Evolutionary conservation across 2,113 vertebrate species (phyloP), one percentile per base, ranked within the genome.

Genomic region (Anhinga rufa): DNA sequence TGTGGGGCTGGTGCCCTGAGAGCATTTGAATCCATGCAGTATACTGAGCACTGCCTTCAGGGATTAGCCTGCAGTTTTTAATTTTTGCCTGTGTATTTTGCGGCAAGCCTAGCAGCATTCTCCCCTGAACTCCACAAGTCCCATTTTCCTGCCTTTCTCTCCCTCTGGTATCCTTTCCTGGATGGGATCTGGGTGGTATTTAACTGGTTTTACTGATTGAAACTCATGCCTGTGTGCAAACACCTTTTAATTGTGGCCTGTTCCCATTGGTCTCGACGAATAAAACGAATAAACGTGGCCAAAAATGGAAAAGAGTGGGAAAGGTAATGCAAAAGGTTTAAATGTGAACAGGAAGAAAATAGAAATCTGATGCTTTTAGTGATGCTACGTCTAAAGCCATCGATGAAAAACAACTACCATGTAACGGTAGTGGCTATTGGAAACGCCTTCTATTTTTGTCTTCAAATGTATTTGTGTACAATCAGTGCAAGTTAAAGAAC

Each of bases 121-220:
- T 94, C 86, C 91, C 93, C 71, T 95, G 95, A 92, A 92, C 90
- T 93, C 76, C 42, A 64, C 72, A 75, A 96, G 96, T 95, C 95
- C 92, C 92, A 70, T 95, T 92, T 88, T 95, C 78, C 77, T 89
- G 66, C 91, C 75, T 89, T 81, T 65, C 40, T 57, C 14, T 96
- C 94, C 90, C 96, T 94, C 70, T 24, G 54, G 94, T 91, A 75
- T 48, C 48, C 88, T 90, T 82, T 93, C 64, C 78, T 93, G 91
- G 92, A 70, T 2, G 18, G 94, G 93, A 90, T 91, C 94, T 93
- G 93, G 91, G 79, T 97, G 90, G 86, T 92, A 88, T 95, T 97
- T 97, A 94, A 95, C 84, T 94, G 95, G 79, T 94, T 96, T 96
- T 95, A 88, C 93, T 94, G 94, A 93, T 94, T 95, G 94, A 90